These are phyloP conservation scores for Paratilapia polleni DNA, from an alignment of 2,113 vertebrate genomes.

Conservation along the genomic window DNA sequence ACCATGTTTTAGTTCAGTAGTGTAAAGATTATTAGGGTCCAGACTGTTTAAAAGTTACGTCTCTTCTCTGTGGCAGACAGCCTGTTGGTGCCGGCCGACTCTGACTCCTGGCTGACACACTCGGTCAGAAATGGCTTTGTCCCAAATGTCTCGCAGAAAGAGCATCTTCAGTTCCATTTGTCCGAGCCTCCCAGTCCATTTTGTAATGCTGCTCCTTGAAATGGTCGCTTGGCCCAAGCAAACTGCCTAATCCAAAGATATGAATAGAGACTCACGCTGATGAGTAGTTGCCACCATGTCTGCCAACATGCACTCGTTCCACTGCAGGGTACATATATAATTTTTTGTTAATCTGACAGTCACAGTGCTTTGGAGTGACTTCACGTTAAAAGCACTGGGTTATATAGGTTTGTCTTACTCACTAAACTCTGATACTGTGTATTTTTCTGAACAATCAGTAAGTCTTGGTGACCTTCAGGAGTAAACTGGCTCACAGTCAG, in stretches of 20 bases:
- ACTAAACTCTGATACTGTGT: neutral
- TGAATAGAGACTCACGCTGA: slow-evolving; percentile 24
- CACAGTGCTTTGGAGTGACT: neutral
- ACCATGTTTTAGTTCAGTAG: neutral
- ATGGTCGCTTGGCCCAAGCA: neutral
- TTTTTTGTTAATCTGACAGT: neutral
- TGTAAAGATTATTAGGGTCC: neutral
- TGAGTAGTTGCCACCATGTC: neutral
- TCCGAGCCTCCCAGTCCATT: neutral
- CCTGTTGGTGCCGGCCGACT: neutral
- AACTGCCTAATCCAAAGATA: slow-evolving; percentile 16
- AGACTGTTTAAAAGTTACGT: neutral
- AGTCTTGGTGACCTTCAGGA: neutral
- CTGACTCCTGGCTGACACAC: neutral
- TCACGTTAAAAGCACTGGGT: neutral
- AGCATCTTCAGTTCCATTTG: neutral
- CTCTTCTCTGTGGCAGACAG: neutral
- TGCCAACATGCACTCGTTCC: slow-evolving; percentile 5
- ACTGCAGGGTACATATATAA: neutral
- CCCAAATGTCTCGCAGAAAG: neutral
- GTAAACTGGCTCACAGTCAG: neutral
- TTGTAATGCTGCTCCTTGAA: slow-evolving; percentile 1
- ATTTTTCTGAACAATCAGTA: neutral
- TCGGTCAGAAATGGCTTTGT: neutral
- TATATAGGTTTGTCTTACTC: too few relatives aligned